Percentiles rank a stretch among this genome's conserved stretches.
phyloP scores from a whole-genome alignment of 2,888 invertebrate genomes.

The Agriotes lineatus region DNA sequence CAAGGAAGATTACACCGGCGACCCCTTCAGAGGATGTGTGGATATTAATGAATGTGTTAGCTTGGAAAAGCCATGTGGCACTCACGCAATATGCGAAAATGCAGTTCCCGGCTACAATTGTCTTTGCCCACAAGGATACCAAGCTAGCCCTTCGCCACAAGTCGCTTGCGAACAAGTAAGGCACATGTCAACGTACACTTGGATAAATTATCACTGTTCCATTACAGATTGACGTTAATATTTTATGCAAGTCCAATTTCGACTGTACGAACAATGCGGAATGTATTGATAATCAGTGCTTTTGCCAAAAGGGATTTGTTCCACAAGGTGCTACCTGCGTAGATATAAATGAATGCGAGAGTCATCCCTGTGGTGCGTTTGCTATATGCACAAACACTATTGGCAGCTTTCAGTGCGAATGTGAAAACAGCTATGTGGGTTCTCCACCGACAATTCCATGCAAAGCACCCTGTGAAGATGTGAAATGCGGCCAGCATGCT shows the following conservation, averaged over 20 bases:
- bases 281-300: slow-evolving; percentile 89
- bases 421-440: slow-evolving; percentile 85
- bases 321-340: slow-evolving; percentile 83
- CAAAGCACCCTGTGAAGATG: slow-evolving; percentile 93
- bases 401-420: slow-evolving; percentile 86
- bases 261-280: slow-evolving; percentile 94
- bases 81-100: slow-evolving; percentile 90
- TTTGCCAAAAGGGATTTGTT: slow-evolving; percentile 88
- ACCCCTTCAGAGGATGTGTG: slow-evolving; percentile 85
- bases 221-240: slow-evolving; percentile 84
- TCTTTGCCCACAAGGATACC: slow-evolving; percentile 91
- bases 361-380: slow-evolving; percentile 79
- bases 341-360: slow-evolving; percentile 85
- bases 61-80: slow-evolving; percentile 86
- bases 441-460: slow-evolving; percentile 84
- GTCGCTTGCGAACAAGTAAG: slow-evolving; percentile 89
- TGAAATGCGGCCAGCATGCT: slow-evolving; percentile 89
- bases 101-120: slow-evolving; percentile 90
- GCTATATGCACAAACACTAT: slow-evolving; percentile 83
- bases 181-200: neutral
- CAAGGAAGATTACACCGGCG: slow-evolving; percentile 89
- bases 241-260: slow-evolving; percentile 87
- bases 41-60: slow-evolving; percentile 90
- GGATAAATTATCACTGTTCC: slow-evolving; percentile 9
- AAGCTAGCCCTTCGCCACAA: slow-evolving; percentile 85